These are phyloP conservation scores for Pica pica DNA, from an alignment of 2,113 vertebrate genomes.

Conservation along the genomic window DNA sequence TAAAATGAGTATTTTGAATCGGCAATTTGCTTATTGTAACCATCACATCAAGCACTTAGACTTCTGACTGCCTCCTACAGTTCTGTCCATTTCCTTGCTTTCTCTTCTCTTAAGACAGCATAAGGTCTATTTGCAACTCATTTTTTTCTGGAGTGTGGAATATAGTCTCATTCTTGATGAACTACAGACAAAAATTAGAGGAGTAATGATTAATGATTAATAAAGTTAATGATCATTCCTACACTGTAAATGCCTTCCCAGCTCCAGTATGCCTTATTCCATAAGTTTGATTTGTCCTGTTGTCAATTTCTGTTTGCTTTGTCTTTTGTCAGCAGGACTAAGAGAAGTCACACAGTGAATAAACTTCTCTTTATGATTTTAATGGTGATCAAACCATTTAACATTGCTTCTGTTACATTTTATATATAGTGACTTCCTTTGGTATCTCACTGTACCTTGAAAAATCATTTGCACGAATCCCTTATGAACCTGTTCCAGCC, in stretches of 20 bases:
- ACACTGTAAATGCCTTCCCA: neutral
- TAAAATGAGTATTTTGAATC: neutral
- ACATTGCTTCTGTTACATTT: neutral
- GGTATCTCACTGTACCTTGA: neutral
- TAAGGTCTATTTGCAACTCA: neutral
- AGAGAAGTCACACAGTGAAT: neutral
- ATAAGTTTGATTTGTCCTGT: neutral
- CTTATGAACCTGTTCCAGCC: neutral
- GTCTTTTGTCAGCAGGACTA: neutral
- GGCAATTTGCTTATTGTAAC: neutral
- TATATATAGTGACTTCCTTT: neutral
- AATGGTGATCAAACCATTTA: neutral
- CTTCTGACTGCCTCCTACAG: neutral
- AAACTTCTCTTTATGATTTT: neutral
- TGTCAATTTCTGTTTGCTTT: neutral
- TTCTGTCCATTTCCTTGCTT: neutral
- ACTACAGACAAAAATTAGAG: neutral
- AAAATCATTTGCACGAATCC: neutral
- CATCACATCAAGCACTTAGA: neutral
- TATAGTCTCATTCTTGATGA: neutral
- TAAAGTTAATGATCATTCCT: neutral
- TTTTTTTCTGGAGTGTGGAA: neutral
- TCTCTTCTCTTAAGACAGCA: neutral
- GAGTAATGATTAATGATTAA: too few species aligned
- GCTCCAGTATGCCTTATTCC: neutral